Percentiles rank a stretch among this genome's conserved stretches.
phyloP scores from a whole-genome alignment of 1,140 invertebrate species.

The Cyclina sinensis region DNA sequence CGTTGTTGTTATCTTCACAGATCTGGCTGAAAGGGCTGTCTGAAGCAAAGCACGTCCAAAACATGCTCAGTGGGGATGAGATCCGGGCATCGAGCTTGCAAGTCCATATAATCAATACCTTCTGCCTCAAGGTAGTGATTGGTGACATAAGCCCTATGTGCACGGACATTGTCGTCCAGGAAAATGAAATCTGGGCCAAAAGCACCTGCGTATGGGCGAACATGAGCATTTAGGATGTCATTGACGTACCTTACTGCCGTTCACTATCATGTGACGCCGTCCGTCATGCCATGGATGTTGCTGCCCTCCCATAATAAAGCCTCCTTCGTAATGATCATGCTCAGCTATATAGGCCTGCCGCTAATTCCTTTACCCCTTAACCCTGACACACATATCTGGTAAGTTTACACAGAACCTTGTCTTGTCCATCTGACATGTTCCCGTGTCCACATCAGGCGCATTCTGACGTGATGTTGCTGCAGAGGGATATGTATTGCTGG shows the following conservation, averaged over 20 bases:
- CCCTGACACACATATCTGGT: neutral
- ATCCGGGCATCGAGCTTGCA: neutral
- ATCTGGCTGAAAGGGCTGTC: neutral
- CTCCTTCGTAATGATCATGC: neutral
- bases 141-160: conserved; percentile 12
- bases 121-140: conserved; percentile 7
- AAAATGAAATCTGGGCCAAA: too few relatives aligned
- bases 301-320: neutral
- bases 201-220: too few relatives aligned
- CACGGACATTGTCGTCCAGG: neutral
- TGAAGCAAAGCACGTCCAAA: neutral
- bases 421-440: neutral
- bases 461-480: neutral
- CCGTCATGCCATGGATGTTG: too few relatives aligned
- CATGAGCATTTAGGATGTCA: neutral
- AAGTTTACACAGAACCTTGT: neutral
- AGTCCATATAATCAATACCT: neutral
- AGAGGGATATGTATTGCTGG: too few relatives aligned
- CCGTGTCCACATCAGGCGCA: neutral
- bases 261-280: too few relatives aligned
- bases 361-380: neutral
- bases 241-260: too few relatives aligned
- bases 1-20: neutral
- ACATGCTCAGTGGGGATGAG: neutral
- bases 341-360: neutral